Evolutionary conservation across 1,140 invertebrate genomes (phyloP).

Genomic region (Calephelis nemesis): DNA sequence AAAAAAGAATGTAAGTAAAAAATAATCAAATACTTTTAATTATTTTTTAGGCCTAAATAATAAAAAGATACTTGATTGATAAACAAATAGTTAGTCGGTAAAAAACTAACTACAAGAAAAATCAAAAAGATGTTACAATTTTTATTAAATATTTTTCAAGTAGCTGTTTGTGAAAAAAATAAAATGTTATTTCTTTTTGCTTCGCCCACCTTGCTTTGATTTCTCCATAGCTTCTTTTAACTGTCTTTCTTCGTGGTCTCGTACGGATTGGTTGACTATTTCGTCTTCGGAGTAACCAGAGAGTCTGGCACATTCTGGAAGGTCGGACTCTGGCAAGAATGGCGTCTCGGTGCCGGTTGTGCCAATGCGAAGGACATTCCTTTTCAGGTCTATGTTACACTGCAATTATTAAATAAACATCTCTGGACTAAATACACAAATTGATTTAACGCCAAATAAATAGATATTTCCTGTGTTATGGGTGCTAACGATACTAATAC

Average conservation of each 20-base stretch:
- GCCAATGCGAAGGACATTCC: slow-evolving; percentile 94
- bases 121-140: not conserved
- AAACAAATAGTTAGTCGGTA: no score
- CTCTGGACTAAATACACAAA: no score
- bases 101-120: not conserved
- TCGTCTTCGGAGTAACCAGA: slow-evolving; percentile 81
- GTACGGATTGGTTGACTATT: slow-evolving; percentile 63
- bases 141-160: not conserved
- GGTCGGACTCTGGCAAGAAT: slow-evolving; percentile 93
- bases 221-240: slow-evolving; percentile 77
- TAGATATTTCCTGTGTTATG: no score
- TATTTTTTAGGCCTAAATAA: no score
- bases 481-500: no score
- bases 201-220: slow-evolving; percentile 73
- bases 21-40: no score
- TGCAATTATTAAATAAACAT: slow-evolving; percentile 46
- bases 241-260: slow-evolving; percentile 59
- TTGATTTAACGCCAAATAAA: no score
- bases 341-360: slow-evolving; percentile 95
- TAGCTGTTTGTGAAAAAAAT: slow-evolving; percentile 10
- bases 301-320: slow-evolving; percentile 82
- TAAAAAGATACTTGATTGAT: no score
- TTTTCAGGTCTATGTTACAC: slow-evolving; percentile 96
- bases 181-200: slow-evolving; percentile 53
- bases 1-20: no score